Conservation (phyloP, 2,113 vertebrate species). For the Catharus bicknelli region DNA sequence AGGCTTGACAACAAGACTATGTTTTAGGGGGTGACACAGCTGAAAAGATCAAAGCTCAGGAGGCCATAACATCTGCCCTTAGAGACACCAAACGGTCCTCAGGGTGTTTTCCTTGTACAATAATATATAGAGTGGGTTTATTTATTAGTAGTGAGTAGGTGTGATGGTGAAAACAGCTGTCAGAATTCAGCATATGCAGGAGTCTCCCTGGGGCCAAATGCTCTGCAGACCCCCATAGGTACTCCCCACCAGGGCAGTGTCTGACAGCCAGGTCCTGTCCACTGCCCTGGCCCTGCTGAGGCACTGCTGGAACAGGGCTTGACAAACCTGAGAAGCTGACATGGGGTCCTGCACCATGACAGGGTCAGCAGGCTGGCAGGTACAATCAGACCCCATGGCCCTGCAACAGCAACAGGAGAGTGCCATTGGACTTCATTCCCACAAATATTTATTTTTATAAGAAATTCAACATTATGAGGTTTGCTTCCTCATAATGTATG, state of each 20-base stretch:
- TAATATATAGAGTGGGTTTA: neutral
- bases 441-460: neutral
- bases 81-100: accelerated
- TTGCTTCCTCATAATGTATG: neutral
- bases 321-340: accelerated
- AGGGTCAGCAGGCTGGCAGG: accelerated
- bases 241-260: neutral
- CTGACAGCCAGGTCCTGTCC: neutral
- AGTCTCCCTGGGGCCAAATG: neutral
- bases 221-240: accelerated
- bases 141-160: neutral
- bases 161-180: neutral
- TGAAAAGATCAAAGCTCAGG: accelerated
- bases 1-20: accelerated
- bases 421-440: neutral
- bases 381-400: neutral
- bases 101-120: neutral
- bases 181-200: neutral
- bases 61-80: neutral
- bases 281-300: neutral
- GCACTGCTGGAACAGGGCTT: accelerated
- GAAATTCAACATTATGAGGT: neutral
- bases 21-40: neutral
- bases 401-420: neutral
- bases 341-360: accelerated